A percentile compares a stretch with the other conserved stretches of the same genome.
These are phyloP conservation scores for Diorhabda carinulata DNA, from an alignment of 1,140 invertebrate species.

Conservation along the genomic window DNA sequence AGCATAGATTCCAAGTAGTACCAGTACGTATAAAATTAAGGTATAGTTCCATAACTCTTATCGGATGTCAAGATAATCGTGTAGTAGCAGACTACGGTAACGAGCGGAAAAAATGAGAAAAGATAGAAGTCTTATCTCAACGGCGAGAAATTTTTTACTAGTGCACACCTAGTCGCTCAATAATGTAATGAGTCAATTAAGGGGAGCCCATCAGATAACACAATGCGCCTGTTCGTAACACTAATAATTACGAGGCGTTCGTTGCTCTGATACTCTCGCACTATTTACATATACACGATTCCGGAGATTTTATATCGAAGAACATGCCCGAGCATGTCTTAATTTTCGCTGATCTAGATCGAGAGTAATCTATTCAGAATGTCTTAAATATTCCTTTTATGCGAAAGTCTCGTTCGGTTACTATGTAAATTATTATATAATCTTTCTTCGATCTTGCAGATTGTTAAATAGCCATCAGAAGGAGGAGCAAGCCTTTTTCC, in stretches of 20 bases:
- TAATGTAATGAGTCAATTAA: slow-evolving; percentile 43
- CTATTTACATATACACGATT: slow-evolving; percentile 42
- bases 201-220: slow-evolving; percentile 38
- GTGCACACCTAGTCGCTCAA: slow-evolving; percentile 38
- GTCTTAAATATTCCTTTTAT: not conserved
- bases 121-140: slow-evolving; percentile 33
- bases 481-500: too few relatives aligned
- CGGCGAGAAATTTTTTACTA: slow-evolving; percentile 42
- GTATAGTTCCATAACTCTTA: slow-evolving; percentile 16
- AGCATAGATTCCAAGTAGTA: not conserved
- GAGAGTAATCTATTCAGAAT: not conserved
- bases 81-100: slow-evolving; percentile 30
- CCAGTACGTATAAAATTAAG: slow-evolving; percentile 4
- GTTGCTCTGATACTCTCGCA: slow-evolving; percentile 29
- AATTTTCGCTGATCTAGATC: slow-evolving; percentile 24
- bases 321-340: slow-evolving; percentile 32
- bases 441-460: not conserved
- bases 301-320: slow-evolving; percentile 36
- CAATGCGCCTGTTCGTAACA: slow-evolving; percentile 29
- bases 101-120: slow-evolving; percentile 32
- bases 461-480: too few relatives aligned
- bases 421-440: not conserved
- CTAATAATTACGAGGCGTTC: slow-evolving; percentile 38
- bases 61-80: slow-evolving; percentile 35
- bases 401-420: not conserved